These are phyloP conservation scores for Ameiurus melas DNA, from an alignment of 2,113 vertebrate species.

Conservation along the genomic window DNA sequence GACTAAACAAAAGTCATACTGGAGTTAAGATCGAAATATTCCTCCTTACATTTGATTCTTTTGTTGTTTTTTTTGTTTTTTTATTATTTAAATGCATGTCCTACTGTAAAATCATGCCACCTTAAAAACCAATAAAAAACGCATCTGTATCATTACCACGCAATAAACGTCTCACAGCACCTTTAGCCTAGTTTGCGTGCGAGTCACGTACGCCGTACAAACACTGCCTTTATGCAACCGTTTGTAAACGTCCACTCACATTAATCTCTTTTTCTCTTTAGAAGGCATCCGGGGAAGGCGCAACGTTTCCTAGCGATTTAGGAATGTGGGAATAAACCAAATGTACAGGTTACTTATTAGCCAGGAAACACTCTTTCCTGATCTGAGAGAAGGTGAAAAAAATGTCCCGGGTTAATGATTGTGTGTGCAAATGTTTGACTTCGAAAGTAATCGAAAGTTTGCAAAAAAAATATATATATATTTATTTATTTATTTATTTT, in stretches of 20 bases:
- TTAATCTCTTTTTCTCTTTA: background rate
- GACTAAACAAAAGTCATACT: background rate
- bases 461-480: too few relatives aligned
- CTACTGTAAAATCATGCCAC: background rate
- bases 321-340: background rate
- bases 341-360: conserved; percentile 33
- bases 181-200: conserved; percentile 10
- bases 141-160: background rate
- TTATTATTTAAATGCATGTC: background rate
- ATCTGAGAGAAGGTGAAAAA: background rate
- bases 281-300: background rate
- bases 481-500: background rate
- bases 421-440: background rate
- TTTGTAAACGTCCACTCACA: background rate
- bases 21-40: background rate
- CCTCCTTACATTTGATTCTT: background rate
- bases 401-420: background rate
- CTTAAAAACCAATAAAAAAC: too few relatives aligned
- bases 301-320: background rate
- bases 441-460: background rate
- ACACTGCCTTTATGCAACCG: conserved; percentile 3
- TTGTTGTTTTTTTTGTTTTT: background rate
- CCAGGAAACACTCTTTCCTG: background rate
- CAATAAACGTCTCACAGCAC: background rate
- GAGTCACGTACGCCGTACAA: conserved; percentile 5